These are phyloP conservation scores for Pithys albifrons DNA, from an alignment of 2,113 vertebrate genomes.

Conservation along the genomic window DNA sequence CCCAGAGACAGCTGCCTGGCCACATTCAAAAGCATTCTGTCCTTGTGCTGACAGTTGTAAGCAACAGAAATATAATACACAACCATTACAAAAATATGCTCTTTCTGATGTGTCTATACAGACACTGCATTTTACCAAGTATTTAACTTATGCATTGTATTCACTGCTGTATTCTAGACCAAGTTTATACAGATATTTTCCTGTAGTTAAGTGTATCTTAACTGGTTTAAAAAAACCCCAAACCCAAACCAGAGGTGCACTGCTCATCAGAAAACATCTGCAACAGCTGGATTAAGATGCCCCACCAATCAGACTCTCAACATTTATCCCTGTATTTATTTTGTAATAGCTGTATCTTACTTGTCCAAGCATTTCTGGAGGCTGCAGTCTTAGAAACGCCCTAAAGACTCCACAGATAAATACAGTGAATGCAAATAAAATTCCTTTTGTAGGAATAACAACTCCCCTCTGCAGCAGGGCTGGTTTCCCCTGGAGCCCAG, in stretches of 20 bases:
- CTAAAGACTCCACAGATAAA: neutral
- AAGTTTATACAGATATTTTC: neutral
- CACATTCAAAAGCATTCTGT: conserved; percentile 24
- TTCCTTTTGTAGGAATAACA: neutral
- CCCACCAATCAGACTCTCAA: neutral
- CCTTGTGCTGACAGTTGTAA: conserved; percentile 46
- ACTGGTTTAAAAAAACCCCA: neutral
- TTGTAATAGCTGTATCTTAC: neutral
- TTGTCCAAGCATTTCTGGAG: neutral
- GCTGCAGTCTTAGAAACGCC: neutral
- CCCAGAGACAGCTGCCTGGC: conserved; percentile 46
- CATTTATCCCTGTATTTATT: neutral
- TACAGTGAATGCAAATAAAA: neutral
- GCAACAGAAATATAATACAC: conserved; percentile 18
- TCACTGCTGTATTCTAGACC: neutral
- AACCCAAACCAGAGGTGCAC: neutral
- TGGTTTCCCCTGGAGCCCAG: accelerated
- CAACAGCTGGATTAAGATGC: neutral
- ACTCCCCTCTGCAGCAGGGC: neutral
- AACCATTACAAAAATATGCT: neutral
- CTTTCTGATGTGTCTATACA: neutral
- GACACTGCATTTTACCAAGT: neutral
- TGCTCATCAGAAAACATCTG: neutral
- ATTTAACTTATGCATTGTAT: neutral
- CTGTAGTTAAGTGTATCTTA: neutral